Evolutionary conservation across 2,888 invertebrate species (phyloP).

Genomic region (Papilio protenor): DNA sequence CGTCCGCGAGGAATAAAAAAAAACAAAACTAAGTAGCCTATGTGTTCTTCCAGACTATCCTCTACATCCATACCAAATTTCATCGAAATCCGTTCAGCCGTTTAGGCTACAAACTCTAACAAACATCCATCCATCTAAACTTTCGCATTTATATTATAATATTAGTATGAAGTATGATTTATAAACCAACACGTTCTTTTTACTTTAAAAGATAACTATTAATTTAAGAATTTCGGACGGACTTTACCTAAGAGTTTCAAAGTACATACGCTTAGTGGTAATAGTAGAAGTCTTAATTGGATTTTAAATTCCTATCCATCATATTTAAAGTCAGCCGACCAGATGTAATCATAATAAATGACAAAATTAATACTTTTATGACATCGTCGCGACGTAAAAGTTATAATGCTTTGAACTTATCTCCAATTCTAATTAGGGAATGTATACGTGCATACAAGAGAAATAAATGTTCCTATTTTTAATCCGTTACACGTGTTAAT

Average conservation of each 20-base stretch:
- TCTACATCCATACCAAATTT: too few species aligned
- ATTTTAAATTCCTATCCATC: background rate
- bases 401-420: background rate
- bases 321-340: background rate
- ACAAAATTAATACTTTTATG: conserved; percentile 17
- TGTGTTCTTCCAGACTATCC: too few species aligned
- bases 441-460: background rate
- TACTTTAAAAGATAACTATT: background rate
- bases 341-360: background rate
- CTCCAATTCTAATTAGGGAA: background rate
- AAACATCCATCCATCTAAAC: too few species aligned
- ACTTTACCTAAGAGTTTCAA: background rate
- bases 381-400: background rate
- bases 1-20: too few species aligned
- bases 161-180: too few species aligned
- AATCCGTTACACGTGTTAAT: conserved; percentile 44
- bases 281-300: background rate
- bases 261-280: background rate
- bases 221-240: background rate
- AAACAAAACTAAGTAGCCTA: background rate
- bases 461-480: conserved; percentile 42
- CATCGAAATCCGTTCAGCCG: too few species aligned
- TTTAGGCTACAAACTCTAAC: too few species aligned
- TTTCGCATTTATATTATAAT: too few species aligned
- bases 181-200: too few species aligned